Evolutionary conservation across 2,888 invertebrate genomes (phyloP), one percentile per base, ranked within the genome.

Genomic region (Tachina lurida): DNA sequence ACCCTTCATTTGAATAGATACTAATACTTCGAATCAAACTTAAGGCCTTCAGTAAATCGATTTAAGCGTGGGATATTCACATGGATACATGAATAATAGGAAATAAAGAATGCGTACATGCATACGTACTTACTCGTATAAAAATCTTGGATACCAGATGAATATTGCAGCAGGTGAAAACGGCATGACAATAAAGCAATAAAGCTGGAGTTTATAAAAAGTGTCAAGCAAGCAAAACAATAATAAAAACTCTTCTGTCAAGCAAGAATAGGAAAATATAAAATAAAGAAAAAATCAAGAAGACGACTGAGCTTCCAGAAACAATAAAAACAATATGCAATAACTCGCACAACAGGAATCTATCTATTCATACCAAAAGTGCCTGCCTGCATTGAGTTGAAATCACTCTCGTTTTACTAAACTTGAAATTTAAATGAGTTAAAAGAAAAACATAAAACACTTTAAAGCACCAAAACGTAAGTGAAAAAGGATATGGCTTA

Each of bases 201-300:
- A 19, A n/a, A n/a, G n/a, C 1, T 56, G 22, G 12, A 56, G 22
- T 13, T 15, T 39, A n/a, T 15, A 45, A 31, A 43, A 60, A 75
- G 82, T 82, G 77, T 73, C 74, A 74, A 70, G 63, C 70, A 68
- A 71, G 71, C 65, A 63, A n/a, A n/a, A n/a, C 10, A 67, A 58
- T 7, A 73, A 73, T 3, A 60, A 12, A 39, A 47, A 79, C 65
- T 43, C 49, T 54, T 49, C 70, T 67, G 49, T 52, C 47, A n/a
- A 67, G 19, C 56, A 49, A 56, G 10, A 63, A 22, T 7, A 58
- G 31, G 12, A 63, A 43, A 31, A 41, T 39, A 22, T 45, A 49
- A 68, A 60, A 70, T 43, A 52, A 39, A 19, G 12, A 31, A 41
- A 60, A 41, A 67, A 49, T 60, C 62, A 54, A 73, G 81, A 74